Conservation (phyloP, 1,140 invertebrate genomes). For the Luehdorfia chinensis region DNA sequence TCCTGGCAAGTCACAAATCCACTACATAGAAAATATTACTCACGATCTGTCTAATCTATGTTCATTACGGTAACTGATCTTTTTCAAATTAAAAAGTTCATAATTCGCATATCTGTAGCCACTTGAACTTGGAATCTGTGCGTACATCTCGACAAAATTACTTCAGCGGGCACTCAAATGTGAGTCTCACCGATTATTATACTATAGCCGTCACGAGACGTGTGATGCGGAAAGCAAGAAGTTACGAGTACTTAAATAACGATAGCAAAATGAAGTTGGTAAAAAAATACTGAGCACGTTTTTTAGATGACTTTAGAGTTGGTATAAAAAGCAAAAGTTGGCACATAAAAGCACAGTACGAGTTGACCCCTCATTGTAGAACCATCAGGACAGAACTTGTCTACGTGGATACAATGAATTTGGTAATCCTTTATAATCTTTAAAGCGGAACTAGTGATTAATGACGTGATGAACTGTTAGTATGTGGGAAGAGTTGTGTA, state of each 20-base stretch:
- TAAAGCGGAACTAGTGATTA: conserved; percentile 12
- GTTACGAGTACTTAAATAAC: too few relatives aligned
- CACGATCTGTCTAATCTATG: conserved; percentile 18
- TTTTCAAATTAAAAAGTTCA: conserved; percentile 43
- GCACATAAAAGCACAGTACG: conserved; percentile 40
- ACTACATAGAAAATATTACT: too few relatives aligned
- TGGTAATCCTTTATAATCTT: conserved; percentile 44
- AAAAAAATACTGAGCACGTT: conserved; percentile 43
- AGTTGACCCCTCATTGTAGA: conserved; percentile 35
- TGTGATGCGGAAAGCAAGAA: too few relatives aligned
- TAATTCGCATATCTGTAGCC: conserved; percentile 14
- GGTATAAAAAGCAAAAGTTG: conserved; percentile 61
- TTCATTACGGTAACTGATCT: conserved; percentile 26
- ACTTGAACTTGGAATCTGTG: conserved; percentile 43
- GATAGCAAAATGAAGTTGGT: conserved; percentile 28
- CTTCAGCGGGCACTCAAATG: not conserved
- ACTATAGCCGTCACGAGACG: too few relatives aligned
- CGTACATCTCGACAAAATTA: conserved; percentile 33
- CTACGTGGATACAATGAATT: conserved; percentile 39
- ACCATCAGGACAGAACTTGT: conserved; percentile 25
- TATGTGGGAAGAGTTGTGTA: conserved; percentile 3
- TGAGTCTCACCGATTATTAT: too few relatives aligned
- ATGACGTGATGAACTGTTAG: not conserved
- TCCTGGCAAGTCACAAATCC: too few relatives aligned
- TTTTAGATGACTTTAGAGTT: conserved; percentile 58